Base-by-base conservation (phyloP, 2,888 invertebrate species). In the Sphinx pinastri region DNA sequence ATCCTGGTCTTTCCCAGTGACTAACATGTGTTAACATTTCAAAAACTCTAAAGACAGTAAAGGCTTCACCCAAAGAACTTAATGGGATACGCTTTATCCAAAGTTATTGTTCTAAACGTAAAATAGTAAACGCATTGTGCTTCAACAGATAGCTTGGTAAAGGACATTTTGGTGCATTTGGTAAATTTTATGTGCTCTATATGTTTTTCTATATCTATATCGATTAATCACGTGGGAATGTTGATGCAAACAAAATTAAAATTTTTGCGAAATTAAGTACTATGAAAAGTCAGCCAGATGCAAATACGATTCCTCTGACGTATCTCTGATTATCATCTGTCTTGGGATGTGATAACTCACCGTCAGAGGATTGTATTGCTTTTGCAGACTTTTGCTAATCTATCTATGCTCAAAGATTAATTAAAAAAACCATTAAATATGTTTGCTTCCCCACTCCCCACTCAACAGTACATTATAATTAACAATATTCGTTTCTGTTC, bases 401-500 rank as follows among this genome's bases (percentile, higher is more conserved):
- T 8, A 16, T 8, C n/a, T 16, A 7, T 16, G n/a, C 1, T 54
- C 10, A 54, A 54, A 16, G n/a, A 54, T 8, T 10, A n/a, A 16
- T 54, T 5, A 8, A 54, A 54, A 8, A 16, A 16, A 0, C 16
- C 16, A 49, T 7, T 45, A 13, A 63, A 25, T 2, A 47, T 12
- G 47, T 71, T 76, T 75, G 77, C 77, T 77, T 76, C 75, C 72
- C 73, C 76, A 82, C 81, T 78, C 75, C 79, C 69, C 51, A 68
- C 54, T 71, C 71, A 73, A 75, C 75, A 79, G 73, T 76, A 76
- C 77, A 77, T 79, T 76, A 77, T 81, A 86, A 92, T 92, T 93
- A 93, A 93, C 91, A 85, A 82, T 19, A 85, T 86, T 86, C 89
- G 83, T 93, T 93, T 93, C 90, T 93, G 87, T 94, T 92, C 92